These are phyloP conservation scores for Metopolophium dirhodum DNA, from an alignment of 1,140 invertebrate genomes.

Conservation along the genomic window DNA sequence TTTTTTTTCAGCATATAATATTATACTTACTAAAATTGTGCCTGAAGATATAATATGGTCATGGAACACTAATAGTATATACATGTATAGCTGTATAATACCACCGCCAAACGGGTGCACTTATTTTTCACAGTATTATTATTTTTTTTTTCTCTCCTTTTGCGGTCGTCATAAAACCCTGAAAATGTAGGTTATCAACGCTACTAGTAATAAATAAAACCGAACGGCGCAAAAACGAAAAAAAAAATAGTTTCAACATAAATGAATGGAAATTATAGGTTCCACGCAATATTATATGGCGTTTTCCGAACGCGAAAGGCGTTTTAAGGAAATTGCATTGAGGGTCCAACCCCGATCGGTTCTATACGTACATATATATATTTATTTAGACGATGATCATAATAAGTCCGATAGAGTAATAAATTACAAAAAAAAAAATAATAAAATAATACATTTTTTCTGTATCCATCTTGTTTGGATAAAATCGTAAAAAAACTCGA, in stretches of 20 bases:
- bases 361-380: background rate
- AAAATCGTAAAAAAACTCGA: constrained; percentile 43
- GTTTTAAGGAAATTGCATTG: constrained; percentile 47
- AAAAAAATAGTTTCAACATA: constrained; percentile 26
- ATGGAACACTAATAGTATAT: background rate
- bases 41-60: background rate
- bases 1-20: background rate
- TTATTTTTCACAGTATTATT: constrained; percentile 21
- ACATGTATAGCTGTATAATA: background rate
- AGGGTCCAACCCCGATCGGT: constrained; percentile 11
- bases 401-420: constrained; percentile 24
- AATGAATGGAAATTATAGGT: constrained; percentile 45
- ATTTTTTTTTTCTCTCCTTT: background rate
- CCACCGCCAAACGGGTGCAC: background rate
- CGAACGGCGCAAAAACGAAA: background rate
- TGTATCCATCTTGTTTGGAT: constrained; percentile 31
- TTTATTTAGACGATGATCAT: background rate
- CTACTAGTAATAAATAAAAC: constrained; percentile 28
- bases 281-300: constrained; percentile 32
- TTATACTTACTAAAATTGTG: background rate
- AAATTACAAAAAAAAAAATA: constrained; percentile 37
- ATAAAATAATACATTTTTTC: background rate
- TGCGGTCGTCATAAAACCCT: constrained; percentile 29
- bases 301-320: constrained; percentile 25
- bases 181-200: constrained; percentile 41